Evolutionary conservation across 2,888 invertebrate species (phyloP), one percentile per base, ranked within the genome.

Genomic region (Yponomeuta plumbellus): DNA sequence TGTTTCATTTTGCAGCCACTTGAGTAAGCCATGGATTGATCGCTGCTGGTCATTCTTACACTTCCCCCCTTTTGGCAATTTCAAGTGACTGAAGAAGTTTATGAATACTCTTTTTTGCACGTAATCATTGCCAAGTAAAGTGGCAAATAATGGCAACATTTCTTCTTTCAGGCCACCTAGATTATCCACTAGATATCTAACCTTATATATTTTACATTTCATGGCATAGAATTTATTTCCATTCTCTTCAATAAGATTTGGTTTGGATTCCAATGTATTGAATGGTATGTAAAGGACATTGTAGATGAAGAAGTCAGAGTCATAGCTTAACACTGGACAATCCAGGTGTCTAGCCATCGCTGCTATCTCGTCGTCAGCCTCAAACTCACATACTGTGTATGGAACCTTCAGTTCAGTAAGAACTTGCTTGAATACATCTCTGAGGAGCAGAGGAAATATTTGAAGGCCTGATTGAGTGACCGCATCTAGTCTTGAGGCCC

Each of bases 251-350:
- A 83, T 70, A 1, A 72, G 72, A 61, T 74, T 80, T 8, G 87
- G 81, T 77, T 92, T 92, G 8, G 91, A 81, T 5, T 94, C 92
- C 13, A 96, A 77, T 26, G 94, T 94, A 40, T 93, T 91, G 71
- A 96, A 94, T 0, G 97, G 96, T 71, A 99, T 95, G 73, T 97
- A 97, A 1, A 92, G 84, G 0, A 97, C 94, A 84, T 96, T 95
- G 83, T 95, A 97, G 70, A 99, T 95, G 76, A 95, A 98, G 85
- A 98, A 99, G 86, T 99, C 99, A 0, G 98, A 98, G 84, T 99
- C 99, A 73, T 95, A 96, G 76, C 97, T 98, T 4, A 99, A 81
- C 2, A 99, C 95, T 0, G 98, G 98, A 74, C 97, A 98, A 57
- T 94, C 90, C 2, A 97, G 86, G 67, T 93, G 91, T 70, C 94